Evolutionary conservation across 1,140 invertebrate genomes (phyloP).

Genomic region (Tachypleus tridentatus): DNA sequence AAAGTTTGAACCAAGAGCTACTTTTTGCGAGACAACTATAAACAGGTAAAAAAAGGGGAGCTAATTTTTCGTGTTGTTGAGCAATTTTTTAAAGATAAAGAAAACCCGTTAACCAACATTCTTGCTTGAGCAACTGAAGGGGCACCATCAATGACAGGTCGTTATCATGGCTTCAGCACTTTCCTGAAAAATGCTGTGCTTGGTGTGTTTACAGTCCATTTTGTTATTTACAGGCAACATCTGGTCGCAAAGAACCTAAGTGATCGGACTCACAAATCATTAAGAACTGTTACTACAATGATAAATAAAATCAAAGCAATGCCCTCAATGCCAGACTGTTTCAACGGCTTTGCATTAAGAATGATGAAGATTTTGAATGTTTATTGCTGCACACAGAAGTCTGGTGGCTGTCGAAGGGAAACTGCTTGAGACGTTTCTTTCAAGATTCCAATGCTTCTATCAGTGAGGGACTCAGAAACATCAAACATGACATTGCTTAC

Average conservation of each 20-base stretch:
- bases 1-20: too few relatives aligned
- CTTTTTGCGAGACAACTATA: too few relatives aligned
- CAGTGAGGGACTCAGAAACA: constrained; percentile 6
- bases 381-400: constrained; percentile 14
- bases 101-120: too few relatives aligned
- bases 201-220: constrained; percentile 18
- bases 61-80: too few relatives aligned
- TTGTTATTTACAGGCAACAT: constrained; percentile 19
- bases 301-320: constrained; percentile 16
- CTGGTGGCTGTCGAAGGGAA: constrained; percentile 20
- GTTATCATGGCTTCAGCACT: constrained; percentile 26
- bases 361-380: constrained; percentile 23
- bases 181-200: constrained; percentile 27
- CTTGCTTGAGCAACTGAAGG: too few relatives aligned
- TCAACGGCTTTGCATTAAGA: constrained; percentile 17
- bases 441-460: constrained; percentile 17
- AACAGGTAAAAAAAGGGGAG: too few relatives aligned
- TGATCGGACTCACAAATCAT: constrained; percentile 16
- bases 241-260: constrained; percentile 19
- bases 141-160: constrained; percentile 24
- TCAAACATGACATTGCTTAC: constrained; percentile 17
- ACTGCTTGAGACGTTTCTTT: constrained; percentile 15
- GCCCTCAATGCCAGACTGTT: constrained; percentile 20
- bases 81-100: too few relatives aligned
- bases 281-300: constrained; percentile 19